Percentiles rank a stretch among this genome's conserved stretches.
Conservation (phyloP, 2,888 invertebrate species). For the Agriopis aurantiaria region DNA sequence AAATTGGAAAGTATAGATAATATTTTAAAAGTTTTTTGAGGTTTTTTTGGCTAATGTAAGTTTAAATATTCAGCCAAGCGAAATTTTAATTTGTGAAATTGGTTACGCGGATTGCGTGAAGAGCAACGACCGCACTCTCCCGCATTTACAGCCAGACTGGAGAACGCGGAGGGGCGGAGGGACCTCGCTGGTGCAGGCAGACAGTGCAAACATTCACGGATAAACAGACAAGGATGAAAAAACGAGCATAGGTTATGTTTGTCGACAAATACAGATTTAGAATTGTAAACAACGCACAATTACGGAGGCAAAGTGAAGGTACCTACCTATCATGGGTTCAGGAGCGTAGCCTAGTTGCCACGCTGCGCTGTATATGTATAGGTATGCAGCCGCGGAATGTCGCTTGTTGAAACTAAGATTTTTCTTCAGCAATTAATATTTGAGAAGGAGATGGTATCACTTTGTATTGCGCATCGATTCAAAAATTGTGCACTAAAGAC, state of each 20-base stretch:
- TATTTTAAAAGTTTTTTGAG: not conserved
- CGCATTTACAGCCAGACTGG: slow-evolving; percentile 78
- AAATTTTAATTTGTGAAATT: slow-evolving; percentile 61
- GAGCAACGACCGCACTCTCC: slow-evolving; percentile 73
- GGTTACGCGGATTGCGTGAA: slow-evolving; percentile 54
- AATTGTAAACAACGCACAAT: slow-evolving; percentile 45
- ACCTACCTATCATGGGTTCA: not conserved
- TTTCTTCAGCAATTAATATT: not conserved
- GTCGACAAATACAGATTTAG: slow-evolving; percentile 48
- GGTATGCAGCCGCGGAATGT: slow-evolving; percentile 6
- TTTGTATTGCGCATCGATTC: not conserved
- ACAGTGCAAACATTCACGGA: slow-evolving; percentile 68
- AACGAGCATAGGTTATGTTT: slow-evolving; percentile 57
- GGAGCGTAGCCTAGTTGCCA: not conserved
- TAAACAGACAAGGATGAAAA: slow-evolving; percentile 63
- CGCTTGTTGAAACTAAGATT: not conserved
- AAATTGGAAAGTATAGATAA: not conserved
- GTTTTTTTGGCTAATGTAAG: not conserved
- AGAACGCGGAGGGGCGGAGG: slow-evolving; percentile 51
- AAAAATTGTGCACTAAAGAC: no score
- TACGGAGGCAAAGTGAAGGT: slow-evolving; percentile 15
- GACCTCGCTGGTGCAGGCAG: slow-evolving; percentile 52
- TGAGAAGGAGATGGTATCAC: not conserved
- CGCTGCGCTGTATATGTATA: not conserved
- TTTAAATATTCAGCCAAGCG: slow-evolving; percentile 14